Percentiles rank a stretch among this genome's conserved stretches.
Conservation (phyloP, 2,113 vertebrate genomes). For the Saguinus imperator region DNA sequence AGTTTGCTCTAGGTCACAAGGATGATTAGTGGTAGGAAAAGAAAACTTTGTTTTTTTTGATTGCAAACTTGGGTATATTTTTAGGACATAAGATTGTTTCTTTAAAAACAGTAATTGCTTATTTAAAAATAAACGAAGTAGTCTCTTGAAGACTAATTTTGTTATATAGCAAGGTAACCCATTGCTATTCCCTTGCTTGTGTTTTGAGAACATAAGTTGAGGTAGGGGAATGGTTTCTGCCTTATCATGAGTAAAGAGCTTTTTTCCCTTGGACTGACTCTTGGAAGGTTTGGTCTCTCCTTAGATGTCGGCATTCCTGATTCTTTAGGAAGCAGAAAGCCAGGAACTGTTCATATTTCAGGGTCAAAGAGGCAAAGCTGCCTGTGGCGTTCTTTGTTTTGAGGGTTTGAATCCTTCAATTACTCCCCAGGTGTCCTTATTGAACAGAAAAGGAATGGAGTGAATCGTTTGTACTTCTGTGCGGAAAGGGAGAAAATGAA, state of each 20-base stretch:
- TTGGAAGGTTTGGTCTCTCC: neutral
- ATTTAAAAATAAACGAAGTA: neutral
- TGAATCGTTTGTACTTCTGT: neutral
- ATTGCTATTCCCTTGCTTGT: neutral
- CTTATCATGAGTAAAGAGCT: neutral
- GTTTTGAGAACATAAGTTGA: neutral
- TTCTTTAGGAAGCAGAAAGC: constrained; percentile 22
- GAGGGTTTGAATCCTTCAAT: neutral
- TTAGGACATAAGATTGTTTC: neutral
- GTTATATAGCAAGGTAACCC: neutral
- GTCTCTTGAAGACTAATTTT: constrained; percentile 11
- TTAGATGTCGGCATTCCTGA: neutral
- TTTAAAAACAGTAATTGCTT: constrained; percentile 31
- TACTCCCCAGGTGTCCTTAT: neutral
- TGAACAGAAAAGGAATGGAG: neutral
- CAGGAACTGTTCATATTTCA: neutral
- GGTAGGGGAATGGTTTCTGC: neutral
- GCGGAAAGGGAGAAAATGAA: neutral
- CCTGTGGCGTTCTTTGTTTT: neutral
- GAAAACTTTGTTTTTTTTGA: neutral
- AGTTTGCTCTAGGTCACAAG: neutral
- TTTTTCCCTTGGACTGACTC: neutral
- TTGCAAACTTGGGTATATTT: neutral
- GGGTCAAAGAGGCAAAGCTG: neutral
- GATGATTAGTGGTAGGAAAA: neutral